Percentiles rank a stretch among this genome's conserved stretches.
These are phyloP conservation scores for Ceratina australensis DNA, from an alignment of 1,140 invertebrate species.

Conservation along the genomic window DNA sequence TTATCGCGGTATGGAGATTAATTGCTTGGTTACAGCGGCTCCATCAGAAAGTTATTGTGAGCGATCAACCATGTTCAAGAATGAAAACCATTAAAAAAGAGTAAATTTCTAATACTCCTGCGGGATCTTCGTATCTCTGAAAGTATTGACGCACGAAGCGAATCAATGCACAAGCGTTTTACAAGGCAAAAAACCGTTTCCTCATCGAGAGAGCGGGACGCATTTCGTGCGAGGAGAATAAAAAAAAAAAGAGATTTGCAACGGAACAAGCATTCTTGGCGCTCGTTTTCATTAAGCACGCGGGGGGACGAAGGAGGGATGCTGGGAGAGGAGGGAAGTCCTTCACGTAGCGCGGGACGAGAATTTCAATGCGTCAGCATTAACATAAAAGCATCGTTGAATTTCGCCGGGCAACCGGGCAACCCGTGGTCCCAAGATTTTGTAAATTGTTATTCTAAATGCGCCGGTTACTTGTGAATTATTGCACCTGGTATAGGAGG, in stretches of 20 bases:
- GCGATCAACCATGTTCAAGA: too few species aligned
- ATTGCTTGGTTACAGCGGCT: neutral
- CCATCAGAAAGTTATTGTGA: neutral
- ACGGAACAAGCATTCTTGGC: neutral
- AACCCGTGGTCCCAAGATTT: slow-evolving; percentile 26
- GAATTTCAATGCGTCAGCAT: slow-evolving; percentile 35
- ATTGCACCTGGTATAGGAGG: slow-evolving; percentile 8
- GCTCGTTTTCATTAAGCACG: slow-evolving; percentile 37
- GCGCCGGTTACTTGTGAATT: slow-evolving; percentile 45
- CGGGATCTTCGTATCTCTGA: too few species aligned
- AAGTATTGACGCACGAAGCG: too few species aligned
- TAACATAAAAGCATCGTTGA: slow-evolving; percentile 42
- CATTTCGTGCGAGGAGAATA: neutral
- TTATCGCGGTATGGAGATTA: neutral
- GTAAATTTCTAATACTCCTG: too few species aligned
- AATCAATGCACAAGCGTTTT: too few species aligned
- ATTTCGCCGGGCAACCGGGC: too few species aligned
- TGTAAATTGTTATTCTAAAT: slow-evolving; percentile 49
- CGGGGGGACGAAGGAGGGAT: slow-evolving; percentile 19
- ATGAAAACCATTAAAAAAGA: too few species aligned
- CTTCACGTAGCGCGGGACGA: slow-evolving; percentile 19
- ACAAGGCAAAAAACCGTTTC: neutral
- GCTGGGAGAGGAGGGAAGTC: slow-evolving; percentile 23
- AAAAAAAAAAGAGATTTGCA: neutral
- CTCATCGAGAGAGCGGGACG: neutral